These are phyloP conservation scores for Bombus huntii DNA, from an alignment of 1,140 invertebrate genomes.

Conservation along the genomic window DNA sequence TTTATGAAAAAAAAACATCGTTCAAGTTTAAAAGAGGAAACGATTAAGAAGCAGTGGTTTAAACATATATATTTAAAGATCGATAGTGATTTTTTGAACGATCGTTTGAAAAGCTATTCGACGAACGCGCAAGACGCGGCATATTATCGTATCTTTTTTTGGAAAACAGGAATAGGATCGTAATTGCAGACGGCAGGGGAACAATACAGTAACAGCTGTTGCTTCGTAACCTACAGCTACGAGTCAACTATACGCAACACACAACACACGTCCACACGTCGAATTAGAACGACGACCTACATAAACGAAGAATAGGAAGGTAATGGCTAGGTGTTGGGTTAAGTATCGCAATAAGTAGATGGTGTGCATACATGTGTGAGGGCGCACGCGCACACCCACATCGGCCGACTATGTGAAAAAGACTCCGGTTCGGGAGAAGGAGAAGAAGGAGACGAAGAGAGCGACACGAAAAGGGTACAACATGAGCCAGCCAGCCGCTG, in stretches of 20 bases:
- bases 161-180: neutral
- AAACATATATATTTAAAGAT: neutral
- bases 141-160: constrained; percentile 9
- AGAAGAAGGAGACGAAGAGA: constrained; percentile 32
- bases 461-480: constrained; percentile 61
- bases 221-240: constrained; percentile 54
- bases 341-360: constrained; percentile 55
- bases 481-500: constrained; percentile 35
- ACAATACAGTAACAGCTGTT: constrained; percentile 69
- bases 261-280: constrained; percentile 33
- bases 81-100: neutral
- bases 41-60: too few relatives aligned
- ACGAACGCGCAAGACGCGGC: too few relatives aligned
- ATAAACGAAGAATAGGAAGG: constrained; percentile 67
- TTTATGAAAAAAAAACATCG: neutral
- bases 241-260: constrained; percentile 35
- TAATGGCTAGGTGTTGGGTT: constrained; percentile 56
- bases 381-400: constrained; percentile 35
- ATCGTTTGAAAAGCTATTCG: neutral
- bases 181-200: constrained; percentile 49
- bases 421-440: constrained; percentile 20
- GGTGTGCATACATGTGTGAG: constrained; percentile 21
- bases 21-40: neutral
- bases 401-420: constrained; percentile 22
- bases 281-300: constrained; percentile 68